Evolutionary conservation across 1,140 invertebrate genomes (phyloP).

Genomic region (Cydia strobilella): DNA sequence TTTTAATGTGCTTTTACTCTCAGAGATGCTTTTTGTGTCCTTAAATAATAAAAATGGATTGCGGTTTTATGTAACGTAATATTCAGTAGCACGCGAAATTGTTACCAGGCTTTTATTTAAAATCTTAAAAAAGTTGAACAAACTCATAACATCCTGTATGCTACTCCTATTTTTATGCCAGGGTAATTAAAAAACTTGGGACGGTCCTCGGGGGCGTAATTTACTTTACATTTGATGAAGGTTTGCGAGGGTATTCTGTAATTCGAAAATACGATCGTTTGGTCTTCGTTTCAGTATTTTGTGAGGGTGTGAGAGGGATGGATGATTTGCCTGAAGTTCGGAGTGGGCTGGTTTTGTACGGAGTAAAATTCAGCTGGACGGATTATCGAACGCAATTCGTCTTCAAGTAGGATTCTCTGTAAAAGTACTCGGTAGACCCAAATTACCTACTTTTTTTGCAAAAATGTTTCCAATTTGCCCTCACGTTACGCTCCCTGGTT

Average conservation of each 20-base stretch:
- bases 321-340: not conserved
- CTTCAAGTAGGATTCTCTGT: not conserved
- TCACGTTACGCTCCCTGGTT: too few species aligned
- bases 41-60: not conserved
- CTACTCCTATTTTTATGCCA: not conserved
- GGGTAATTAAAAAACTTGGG: conserved; percentile 18
- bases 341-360: conserved; percentile 1
- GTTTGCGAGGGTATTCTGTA: not conserved
- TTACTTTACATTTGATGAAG: conserved; percentile 22
- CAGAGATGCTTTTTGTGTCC: not conserved
- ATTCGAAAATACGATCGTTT: not conserved
- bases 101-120: not conserved
- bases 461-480: too few species aligned
- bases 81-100: not conserved
- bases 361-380: not conserved
- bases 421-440: too few species aligned
- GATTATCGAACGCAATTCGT: conserved; percentile 25
- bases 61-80: not conserved
- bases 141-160: not conserved
- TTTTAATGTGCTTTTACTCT: not conserved
- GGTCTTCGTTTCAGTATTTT: not conserved
- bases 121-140: not conserved
- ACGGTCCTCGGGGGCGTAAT: conserved; percentile 6
- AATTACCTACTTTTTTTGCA: too few species aligned
- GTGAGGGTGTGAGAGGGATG: not conserved